Evolutionary conservation across 1,140 invertebrate genomes (phyloP), one percentile per base, ranked within the genome.

Genomic region (Drosophila virilis): DNA sequence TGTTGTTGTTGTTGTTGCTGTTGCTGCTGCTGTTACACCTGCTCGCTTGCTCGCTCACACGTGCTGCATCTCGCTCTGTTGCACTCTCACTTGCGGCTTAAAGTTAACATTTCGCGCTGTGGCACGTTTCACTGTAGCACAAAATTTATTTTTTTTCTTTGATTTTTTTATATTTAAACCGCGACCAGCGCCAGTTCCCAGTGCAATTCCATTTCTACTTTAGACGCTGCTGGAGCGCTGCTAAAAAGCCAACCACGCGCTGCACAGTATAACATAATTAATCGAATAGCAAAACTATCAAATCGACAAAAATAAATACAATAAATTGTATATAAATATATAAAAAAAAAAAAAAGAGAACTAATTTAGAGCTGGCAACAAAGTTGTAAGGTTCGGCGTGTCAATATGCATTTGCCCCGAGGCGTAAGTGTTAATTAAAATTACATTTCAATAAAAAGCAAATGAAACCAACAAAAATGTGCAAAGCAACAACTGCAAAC

Each of bases 151-250:
- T 78, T 85, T 83, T 83, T 81, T 81, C 77, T 75, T 86, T 51
- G 64, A 72, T 88, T 89, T 88, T 85, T 73, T 74, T 58, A 88
- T 88, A 88, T 88, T 88, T 88, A 88, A 88, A 50, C 84, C 51
- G 50, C 60, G 59, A 50, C 69, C 78, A 67, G 43, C 70, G 70
- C 48, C 50, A 58, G 55, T 51, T 77, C 73, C 77, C 67, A 72
- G 55, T 80, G 77, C 84, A 89, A 88, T 88, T 80, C 73, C 84
- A 78, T 80, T 89, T 89, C 69, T 67, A 88, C 80, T 42, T 40
- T 67, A 67, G 77, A 62, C 80, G 80, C 60, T 54, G 83, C 74
- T 88, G 72, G 83, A 79, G 64, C 57, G 42, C 57, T 59, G 28
- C 57, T 40, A 77, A 33, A 77, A 73, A 54, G 15, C 10, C 6